Conservation (phyloP, 2,888 invertebrate genomes). For the Ennomos quercinarius region DNA sequence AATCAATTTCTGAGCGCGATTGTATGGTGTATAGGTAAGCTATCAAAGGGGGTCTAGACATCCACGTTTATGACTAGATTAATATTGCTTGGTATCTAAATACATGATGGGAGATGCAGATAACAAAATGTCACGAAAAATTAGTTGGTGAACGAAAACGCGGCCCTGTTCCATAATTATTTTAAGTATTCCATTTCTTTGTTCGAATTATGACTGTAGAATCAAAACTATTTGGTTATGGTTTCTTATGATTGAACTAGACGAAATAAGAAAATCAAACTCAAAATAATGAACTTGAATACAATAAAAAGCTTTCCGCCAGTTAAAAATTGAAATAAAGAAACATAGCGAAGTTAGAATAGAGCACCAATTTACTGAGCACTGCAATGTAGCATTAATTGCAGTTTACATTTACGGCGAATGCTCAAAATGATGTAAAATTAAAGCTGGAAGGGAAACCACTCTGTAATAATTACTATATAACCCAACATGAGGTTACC, state of each 20-base stretch:
- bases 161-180: too few relatives aligned
- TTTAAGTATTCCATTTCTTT: too few relatives aligned
- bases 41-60: conserved; percentile 21
- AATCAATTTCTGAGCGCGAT: conserved; percentile 63
- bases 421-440: conserved; percentile 25
- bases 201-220: too few relatives aligned
- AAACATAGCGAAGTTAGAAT: too few relatives aligned
- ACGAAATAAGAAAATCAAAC: too few relatives aligned
- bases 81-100: neutral
- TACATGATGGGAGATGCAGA: neutral
- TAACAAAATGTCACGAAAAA: neutral
- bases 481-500: conserved; percentile 27
- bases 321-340: too few relatives aligned
- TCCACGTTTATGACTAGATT: conserved; percentile 1
- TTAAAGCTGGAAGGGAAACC: conserved; percentile 17
- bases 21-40: conserved; percentile 34
- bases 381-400: conserved; percentile 16
- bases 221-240: too few relatives aligned
- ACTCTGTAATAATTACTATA: conserved; percentile 33
- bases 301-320: too few relatives aligned
- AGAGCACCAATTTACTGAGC: neutral
- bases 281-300: too few relatives aligned
- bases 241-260: too few relatives aligned
- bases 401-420: conserved; percentile 6
- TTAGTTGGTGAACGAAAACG: neutral